Percentiles rank a stretch among this genome's conserved stretches.
phyloP scores from a whole-genome alignment of 2,797 vertebrate genomes.

The Sebastes trivittatus region DNA sequence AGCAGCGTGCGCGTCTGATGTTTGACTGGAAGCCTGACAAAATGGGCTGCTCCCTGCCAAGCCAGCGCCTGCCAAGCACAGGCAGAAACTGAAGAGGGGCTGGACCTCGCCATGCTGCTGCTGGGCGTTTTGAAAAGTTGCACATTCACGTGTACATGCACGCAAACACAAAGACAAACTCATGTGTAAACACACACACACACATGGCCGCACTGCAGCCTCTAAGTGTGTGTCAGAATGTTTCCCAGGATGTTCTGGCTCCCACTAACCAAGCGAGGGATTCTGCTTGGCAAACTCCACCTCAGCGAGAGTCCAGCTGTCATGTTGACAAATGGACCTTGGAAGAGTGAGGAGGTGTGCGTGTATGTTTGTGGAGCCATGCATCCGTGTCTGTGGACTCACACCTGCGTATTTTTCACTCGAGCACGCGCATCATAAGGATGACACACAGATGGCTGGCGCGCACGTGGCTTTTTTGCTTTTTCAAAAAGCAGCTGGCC shows the following conservation, averaged over 20 bases:
- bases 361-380: slow-evolving; percentile 47
- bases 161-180: slow-evolving; percentile 30
- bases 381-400: slow-evolving; percentile 38
- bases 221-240: slow-evolving; percentile 64
- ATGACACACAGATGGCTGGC: slow-evolving; percentile 57
- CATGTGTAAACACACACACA: not conserved
- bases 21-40: slow-evolving; percentile 72
- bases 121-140: slow-evolving; percentile 65
- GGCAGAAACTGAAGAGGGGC: slow-evolving; percentile 64
- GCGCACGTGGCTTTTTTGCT: not conserved
- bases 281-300: slow-evolving; percentile 73
- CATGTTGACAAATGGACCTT: slow-evolving; percentile 81
- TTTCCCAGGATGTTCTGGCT: slow-evolving; percentile 77
- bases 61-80: slow-evolving; percentile 56
- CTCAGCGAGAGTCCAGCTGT: slow-evolving; percentile 76
- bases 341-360: slow-evolving; percentile 65
- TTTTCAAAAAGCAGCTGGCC: slow-evolving; percentile 39
- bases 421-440: slow-evolving; percentile 13
- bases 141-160: slow-evolving; percentile 37
- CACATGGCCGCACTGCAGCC: slow-evolving; percentile 12
- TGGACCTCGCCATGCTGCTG: slow-evolving; percentile 59
- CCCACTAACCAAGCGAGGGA: slow-evolving; percentile 64
- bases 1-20: slow-evolving; percentile 56
- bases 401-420: slow-evolving; percentile 32
- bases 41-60: slow-evolving; percentile 67